These are phyloP conservation scores for Babyrousa celebensis DNA, from an alignment of 2,797 vertebrate species.

Conservation along the genomic window DNA sequence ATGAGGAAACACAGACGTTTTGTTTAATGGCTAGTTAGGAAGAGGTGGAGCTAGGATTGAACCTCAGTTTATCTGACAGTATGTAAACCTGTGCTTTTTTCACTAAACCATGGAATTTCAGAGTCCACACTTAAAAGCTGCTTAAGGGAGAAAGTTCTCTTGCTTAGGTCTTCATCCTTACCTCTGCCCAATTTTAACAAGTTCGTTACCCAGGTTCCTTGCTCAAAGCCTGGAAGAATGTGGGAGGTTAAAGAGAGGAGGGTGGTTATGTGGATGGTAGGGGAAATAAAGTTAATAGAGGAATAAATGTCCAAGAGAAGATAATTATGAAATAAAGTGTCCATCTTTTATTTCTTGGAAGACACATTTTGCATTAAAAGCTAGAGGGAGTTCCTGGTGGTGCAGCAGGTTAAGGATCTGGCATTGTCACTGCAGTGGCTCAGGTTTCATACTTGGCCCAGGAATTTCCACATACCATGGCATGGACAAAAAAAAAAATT, in stretches of 20 bases:
- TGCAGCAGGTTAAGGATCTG: too few relatives aligned
- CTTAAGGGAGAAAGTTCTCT: neutral
- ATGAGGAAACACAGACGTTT: neutral
- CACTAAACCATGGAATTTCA: slow-evolving; percentile 38
- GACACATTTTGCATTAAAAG: slow-evolving; percentile 3
- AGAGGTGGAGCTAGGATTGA: neutral
- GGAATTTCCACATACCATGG: too few relatives aligned
- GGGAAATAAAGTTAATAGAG: neutral
- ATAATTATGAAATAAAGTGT: neutral
- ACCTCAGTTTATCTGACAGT: neutral
- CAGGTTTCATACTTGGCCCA: too few relatives aligned
- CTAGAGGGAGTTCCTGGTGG: neutral
- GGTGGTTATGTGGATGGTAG: neutral
- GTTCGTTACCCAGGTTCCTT: neutral
- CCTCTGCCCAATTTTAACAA: neutral
- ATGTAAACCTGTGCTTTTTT: neutral
- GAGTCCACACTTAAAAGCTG: neutral
- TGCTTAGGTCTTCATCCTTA: neutral
- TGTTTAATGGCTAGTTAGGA: slow-evolving; percentile 9
- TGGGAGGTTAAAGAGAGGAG: neutral
- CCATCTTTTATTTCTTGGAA: neutral
- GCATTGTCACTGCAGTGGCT: too few relatives aligned
- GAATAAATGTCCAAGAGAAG: neutral
- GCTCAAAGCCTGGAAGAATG: slow-evolving; percentile 11
- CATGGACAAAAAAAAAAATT: too few relatives aligned